Base-by-base conservation (phyloP, 1,140 invertebrate genomes). In the honey bee (Apis mellifera) region DNA sequence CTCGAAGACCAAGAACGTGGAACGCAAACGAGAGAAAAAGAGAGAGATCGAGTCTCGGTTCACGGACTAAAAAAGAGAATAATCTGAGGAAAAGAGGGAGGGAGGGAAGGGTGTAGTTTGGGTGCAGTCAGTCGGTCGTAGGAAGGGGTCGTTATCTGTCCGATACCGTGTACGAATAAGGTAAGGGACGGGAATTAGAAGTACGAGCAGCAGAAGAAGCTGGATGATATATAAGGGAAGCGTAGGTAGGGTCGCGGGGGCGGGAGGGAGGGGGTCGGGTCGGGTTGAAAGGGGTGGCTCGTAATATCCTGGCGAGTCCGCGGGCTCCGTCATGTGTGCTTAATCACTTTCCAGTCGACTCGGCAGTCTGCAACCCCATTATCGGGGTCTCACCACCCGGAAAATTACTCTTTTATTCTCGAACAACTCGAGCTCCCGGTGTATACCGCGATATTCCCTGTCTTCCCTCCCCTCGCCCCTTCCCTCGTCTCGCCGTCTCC, bases 321-420 rank as follows among this genome's bases (percentile, higher is more conserved):
- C 91, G 85, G 84, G 89, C 89, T 92, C 90, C 90, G 91, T 93
- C 93, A 93, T 93, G 93, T 93, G 91, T 93, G 93, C 93, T 93
- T 93, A 94, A 94, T 94, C 93, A 93, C 92, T 93, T 94, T 94
- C 92, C 93, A 93, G 93, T 94, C 92, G 93, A 93, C 92, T 94
- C 93, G 93, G 90, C 90, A 93, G 90, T 91, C 92, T 93, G 92
- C 92, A 92, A 93, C 92, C 93, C 93, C 92, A 94, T 93, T 93
- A 93, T 93, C 92, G 90, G 91, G 92, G 91, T 91, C 88, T 93
- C 92, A 91, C 92, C 93, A 94, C 90, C 92, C 92, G 92, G 93
- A 94, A 94, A 94, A 94, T 94, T 94, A 94, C 92, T 94, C 93
- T 94, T 94, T 94, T 94, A 93, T 94, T 94, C 91, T 89, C 90